Conservation (phyloP, 2,797 vertebrate species). For the Gobio occitaniae region DNA sequence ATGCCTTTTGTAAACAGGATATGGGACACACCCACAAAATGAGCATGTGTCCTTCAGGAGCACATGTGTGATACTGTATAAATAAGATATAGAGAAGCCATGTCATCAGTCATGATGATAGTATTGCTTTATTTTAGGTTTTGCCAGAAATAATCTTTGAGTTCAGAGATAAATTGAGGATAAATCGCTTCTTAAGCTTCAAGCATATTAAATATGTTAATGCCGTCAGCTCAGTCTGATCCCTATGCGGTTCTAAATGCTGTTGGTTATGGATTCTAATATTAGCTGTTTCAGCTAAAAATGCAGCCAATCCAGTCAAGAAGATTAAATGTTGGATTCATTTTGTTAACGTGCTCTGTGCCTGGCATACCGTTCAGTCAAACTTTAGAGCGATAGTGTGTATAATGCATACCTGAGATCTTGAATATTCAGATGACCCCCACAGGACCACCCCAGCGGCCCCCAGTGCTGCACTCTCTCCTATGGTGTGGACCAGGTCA, state of each 20-base stretch:
- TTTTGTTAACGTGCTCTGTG: neutral
- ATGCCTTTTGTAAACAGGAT: conserved; percentile 55
- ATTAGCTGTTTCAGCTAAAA: neutral
- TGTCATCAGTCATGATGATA: conserved; percentile 13
- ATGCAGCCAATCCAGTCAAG: neutral
- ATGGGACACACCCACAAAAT: conserved; percentile 44
- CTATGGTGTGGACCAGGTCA: conserved; percentile 88
- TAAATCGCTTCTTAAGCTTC: neutral
- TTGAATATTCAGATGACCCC: conserved; percentile 84
- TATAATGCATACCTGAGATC: conserved; percentile 71
- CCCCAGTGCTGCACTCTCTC: conserved; percentile 87
- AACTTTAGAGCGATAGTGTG: neutral
- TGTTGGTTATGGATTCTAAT: conserved; percentile 17
- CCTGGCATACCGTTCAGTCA: neutral
- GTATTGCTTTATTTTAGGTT: conserved; percentile 31
- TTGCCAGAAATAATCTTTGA: neutral
- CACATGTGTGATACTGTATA: conserved; percentile 24
- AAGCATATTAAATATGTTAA: neutral
- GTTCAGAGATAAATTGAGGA: neutral
- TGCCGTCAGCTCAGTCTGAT: neutral
- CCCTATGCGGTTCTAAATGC: conserved; percentile 1
- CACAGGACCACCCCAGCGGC: conserved; percentile 86
- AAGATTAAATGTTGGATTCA: neutral
- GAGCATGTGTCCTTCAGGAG: conserved; percentile 21
- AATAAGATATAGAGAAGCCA: conserved; percentile 19